Evolutionary conservation across 2,113 vertebrate genomes (phyloP).

Genomic region (Entomyzon cyanotis): DNA sequence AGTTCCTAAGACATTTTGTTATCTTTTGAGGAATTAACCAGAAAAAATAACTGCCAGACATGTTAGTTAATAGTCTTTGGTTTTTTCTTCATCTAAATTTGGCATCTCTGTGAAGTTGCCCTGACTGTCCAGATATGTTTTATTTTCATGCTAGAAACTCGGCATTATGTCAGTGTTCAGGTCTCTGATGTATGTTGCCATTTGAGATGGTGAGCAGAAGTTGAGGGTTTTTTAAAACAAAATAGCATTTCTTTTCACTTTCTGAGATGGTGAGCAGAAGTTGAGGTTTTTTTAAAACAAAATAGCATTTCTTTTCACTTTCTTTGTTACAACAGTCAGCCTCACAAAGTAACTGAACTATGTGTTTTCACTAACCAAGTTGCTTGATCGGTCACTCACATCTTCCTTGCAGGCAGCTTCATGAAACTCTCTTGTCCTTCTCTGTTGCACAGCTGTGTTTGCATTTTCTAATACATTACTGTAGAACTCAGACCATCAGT

Average conservation of each 20-base stretch:
- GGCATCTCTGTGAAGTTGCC: background rate
- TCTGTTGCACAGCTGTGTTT: constrained; percentile 3
- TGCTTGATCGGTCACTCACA: constrained; percentile 11
- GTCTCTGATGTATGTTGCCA: background rate
- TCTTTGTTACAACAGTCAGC: background rate
- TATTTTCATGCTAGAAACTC: background rate
- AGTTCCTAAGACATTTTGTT: background rate
- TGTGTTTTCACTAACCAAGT: constrained; percentile 44
- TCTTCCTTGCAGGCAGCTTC: constrained; percentile 38
- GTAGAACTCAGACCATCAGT: background rate
- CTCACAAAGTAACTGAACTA: background rate
- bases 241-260: background rate
- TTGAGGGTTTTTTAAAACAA: background rate
- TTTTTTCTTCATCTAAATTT: background rate
- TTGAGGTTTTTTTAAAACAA: background rate
- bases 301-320: background rate
- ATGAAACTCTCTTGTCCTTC: constrained; percentile 2
- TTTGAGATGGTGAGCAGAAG: background rate
- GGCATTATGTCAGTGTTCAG: background rate
- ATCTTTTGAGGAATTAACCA: background rate
- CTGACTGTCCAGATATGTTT: background rate
- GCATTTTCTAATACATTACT: background rate
- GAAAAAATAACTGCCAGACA: background rate
- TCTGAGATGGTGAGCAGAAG: no score
- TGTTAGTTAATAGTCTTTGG: background rate